Evolutionary conservation across 2,797 vertebrate species (phyloP).

Genomic region (Falco berigora): DNA sequence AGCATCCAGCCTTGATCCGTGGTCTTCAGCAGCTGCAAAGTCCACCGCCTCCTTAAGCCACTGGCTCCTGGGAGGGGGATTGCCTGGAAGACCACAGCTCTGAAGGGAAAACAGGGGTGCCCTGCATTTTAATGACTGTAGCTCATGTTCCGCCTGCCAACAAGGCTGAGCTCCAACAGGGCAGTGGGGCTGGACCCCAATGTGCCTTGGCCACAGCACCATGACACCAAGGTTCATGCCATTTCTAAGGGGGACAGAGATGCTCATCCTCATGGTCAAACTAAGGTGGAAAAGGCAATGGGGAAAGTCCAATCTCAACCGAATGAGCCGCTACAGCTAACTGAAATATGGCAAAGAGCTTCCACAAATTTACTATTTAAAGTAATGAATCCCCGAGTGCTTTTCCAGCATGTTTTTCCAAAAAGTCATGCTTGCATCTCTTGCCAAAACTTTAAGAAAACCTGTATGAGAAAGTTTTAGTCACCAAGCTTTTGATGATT

Average conservation of each 20-base stretch:
- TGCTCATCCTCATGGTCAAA: neutral
- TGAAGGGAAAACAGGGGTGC: neutral
- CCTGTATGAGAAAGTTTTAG: neutral
- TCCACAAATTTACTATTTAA: neutral
- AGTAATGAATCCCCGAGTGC: neutral
- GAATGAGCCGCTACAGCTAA: neutral
- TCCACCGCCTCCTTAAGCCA: neutral
- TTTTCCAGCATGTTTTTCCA: neutral
- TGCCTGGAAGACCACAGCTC: neutral
- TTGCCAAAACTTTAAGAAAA: neutral
- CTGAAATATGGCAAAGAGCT: neutral
- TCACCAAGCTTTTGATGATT: neutral
- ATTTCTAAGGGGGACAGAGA: neutral
- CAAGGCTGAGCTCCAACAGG: neutral
- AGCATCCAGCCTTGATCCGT: neutral
- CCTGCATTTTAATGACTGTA: neutral
- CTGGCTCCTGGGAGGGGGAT: neutral
- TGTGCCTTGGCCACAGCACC: neutral
- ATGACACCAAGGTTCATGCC: neutral
- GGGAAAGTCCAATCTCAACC: neutral
- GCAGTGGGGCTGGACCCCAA: neutral
- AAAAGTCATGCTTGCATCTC: neutral
- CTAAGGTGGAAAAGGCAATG: neutral
- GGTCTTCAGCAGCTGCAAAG: neutral
- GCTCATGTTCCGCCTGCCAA: neutral